phyloP scores from a whole-genome alignment of 2,888 invertebrate species.

The Bedellia somnulentella region DNA sequence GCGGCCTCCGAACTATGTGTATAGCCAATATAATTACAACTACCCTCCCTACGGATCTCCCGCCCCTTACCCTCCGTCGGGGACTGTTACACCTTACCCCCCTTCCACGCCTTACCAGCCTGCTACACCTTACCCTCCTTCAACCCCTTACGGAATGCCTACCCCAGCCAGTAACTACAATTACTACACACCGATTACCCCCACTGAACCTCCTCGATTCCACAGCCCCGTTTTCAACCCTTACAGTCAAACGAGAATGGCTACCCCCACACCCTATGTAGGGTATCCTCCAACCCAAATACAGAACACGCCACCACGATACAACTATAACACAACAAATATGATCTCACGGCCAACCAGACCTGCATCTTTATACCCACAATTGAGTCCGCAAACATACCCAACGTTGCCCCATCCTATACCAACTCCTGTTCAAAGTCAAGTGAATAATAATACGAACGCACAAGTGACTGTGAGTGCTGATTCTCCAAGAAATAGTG shows the following conservation, averaged over 20 bases:
- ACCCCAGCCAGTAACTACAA: conserved; percentile 21
- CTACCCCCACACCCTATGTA: conserved; percentile 29
- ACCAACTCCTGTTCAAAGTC: conserved; percentile 10
- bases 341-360: conserved; percentile 38
- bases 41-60: conserved; percentile 12
- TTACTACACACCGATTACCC: conserved; percentile 22
- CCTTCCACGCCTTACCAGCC: conserved; percentile 26
- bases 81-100: conserved; percentile 23
- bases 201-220: not conserved
- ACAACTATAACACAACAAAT: conserved; percentile 43
- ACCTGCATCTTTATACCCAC: conserved; percentile 31
- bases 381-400: conserved; percentile 26
- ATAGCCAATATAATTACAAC: conserved; percentile 26
- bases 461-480: conserved; percentile 15
- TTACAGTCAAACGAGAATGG: conserved; percentile 42
- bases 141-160: conserved; percentile 37
- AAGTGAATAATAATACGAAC: conserved; percentile 12
- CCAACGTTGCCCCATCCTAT: conserved; percentile 15
- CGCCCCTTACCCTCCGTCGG: conserved; percentile 19
- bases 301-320: conserved; percentile 15
- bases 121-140: conserved; percentile 30
- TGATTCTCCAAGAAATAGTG: conserved; percentile 25
- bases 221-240: conserved; percentile 22
- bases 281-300: conserved; percentile 19
- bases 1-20: conserved; percentile 24